Evolutionary conservation across 2,888 invertebrate genomes (phyloP), one percentile per base, ranked within the genome.

Genomic region (Pheosia tremula): DNA sequence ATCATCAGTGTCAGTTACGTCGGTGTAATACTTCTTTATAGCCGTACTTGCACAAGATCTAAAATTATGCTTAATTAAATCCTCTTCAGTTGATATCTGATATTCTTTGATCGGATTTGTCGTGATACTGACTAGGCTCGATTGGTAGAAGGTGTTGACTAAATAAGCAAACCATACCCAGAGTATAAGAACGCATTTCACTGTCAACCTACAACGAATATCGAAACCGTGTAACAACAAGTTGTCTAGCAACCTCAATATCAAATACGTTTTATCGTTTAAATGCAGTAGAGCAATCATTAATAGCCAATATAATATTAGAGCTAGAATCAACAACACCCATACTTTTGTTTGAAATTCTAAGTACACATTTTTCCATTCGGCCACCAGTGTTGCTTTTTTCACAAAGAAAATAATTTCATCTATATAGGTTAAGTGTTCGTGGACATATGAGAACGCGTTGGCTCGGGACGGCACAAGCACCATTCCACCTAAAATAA

Each of bases 341-440:
- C 88, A 88, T n/a, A 86, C 82, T 0, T 54, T 37, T 5, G 63
- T 49, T 0, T 75, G 55, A 60, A 89, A 89, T 71, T 81, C 86
- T 4, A 80, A 60, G 62, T 83, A 84, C 7, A 82, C 52, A 54
- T 78, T 78, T 65, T 82, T 84, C 82, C 82, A 85, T 7, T 54
- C 5, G 0, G 80, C 68, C 3, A 79, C 72, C 0, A 41, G 36
- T 0, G 67, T 64, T 3, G 88, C 79, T 68, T 59, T 79, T 60
- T 80, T 79, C 0, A 89, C 85, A n/a, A 85, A 63, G 13, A 83
- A 61, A 41, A 72, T 76, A 0, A 88, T 41, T 38, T 83, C 79
- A 39, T 89, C 89, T 1, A 64, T 59, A n/a, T 71, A 77, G 3
- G 82, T 73, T 5, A 82, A 62, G 55, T 88, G 81, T 2, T 76